Conservation (phyloP, 1,140 invertebrate genomes). For the Zaprionus davidi region DNA sequence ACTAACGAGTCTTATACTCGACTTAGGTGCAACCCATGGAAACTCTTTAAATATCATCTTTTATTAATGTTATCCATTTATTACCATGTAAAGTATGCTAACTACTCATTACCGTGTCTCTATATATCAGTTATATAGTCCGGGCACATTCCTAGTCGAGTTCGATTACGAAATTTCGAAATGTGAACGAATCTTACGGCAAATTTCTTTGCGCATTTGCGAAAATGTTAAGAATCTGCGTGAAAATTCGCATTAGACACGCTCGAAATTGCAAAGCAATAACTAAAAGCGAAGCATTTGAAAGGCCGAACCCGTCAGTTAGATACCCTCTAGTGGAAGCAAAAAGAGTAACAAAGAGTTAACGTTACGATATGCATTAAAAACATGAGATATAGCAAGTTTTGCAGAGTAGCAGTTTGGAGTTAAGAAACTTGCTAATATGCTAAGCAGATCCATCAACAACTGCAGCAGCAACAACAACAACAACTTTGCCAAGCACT, state of each 20-base stretch:
- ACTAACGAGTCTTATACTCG: not conserved
- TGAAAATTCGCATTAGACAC: conserved; percentile 16
- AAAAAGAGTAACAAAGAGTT: not conserved
- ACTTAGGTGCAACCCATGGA: not conserved
- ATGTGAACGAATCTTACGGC: not conserved
- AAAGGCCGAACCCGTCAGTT: no score
- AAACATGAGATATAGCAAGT: not conserved
- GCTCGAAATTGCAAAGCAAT: not conserved
- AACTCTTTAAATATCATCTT: not conserved
- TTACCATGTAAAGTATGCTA: not conserved
- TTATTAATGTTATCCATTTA: not conserved
- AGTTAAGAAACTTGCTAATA: conserved; percentile 1
- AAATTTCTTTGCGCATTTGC: not conserved
- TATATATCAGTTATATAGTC: not conserved
- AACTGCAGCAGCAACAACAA: conserved; percentile 4
- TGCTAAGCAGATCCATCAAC: conserved; percentile 3
- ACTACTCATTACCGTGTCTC: not conserved
- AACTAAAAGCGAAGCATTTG: not conserved
- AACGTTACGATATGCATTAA: not conserved
- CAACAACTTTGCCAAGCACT: conserved; percentile 10
- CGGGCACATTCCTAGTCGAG: not conserved
- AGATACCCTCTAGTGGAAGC: not conserved
- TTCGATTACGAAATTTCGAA: not conserved
- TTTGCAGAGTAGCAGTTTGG: not conserved
- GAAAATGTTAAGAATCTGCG: conserved; percentile 27